phyloP scores from a whole-genome alignment of 2,888 invertebrate genomes.

The Plemyria rubiginata region DNA sequence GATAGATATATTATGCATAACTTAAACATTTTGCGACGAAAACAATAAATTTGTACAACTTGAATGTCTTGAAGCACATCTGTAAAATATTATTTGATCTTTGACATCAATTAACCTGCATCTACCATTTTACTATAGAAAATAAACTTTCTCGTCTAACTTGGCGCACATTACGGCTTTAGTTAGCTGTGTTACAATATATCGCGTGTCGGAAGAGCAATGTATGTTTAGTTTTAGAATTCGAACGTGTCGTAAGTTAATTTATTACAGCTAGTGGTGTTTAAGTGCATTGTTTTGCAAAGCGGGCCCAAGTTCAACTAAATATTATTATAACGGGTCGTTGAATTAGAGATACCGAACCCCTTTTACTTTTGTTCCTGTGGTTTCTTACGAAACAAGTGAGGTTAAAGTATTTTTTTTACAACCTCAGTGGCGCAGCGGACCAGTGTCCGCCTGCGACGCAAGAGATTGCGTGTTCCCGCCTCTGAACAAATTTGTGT shows the following conservation, averaged over 20 bases:
- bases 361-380: no score
- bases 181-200: background rate
- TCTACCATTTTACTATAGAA: constrained; percentile 41
- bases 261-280: background rate
- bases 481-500: no score
- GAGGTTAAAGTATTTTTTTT: no score
- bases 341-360: background rate
- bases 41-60: constrained; percentile 31
- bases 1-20: background rate
- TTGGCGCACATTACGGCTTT: constrained; percentile 15
- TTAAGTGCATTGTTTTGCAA: constrained; percentile 7
- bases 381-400: no score
- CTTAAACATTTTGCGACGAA: constrained; percentile 2
- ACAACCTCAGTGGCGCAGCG: no score
- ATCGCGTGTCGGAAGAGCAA: background rate
- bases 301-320: background rate
- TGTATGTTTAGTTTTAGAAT: background rate
- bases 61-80: constrained; percentile 25
- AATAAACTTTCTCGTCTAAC: background rate
- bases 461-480: no score
- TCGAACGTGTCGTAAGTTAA: background rate
- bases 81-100: constrained; percentile 57
- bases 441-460: no score
- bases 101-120: constrained; percentile 61
- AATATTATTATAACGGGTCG: background rate